phyloP scores from a whole-genome alignment of 2,888 invertebrate species.

The Salticus scenicus region DNA sequence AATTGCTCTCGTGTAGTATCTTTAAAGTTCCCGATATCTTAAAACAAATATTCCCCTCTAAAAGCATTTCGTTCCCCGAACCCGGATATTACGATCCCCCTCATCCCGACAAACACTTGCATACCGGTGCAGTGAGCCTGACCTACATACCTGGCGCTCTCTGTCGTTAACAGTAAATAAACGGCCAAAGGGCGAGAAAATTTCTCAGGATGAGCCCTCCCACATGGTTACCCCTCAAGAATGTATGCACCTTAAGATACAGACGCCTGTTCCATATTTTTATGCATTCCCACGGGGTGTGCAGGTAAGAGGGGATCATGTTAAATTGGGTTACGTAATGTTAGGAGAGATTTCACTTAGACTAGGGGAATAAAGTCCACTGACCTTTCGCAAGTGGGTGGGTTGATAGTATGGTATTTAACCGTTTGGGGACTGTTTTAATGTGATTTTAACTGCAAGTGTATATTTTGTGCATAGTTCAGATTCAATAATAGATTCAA shows the following conservation, averaged over 20 bases:
- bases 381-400: slow-evolving; percentile 1
- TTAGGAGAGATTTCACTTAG: background rate
- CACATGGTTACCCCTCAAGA: background rate
- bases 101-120: background rate
- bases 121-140: background rate
- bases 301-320: background rate
- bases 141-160: background rate
- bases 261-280: slow-evolving; percentile 2
- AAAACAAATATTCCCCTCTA: no score
- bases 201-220: background rate
- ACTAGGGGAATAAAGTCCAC: background rate
- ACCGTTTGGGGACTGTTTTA: no score
- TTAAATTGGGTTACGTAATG: slow-evolving; percentile 5
- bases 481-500: no score
- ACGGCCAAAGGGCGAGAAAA: background rate
- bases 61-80: background rate
- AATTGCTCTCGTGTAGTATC: no score
- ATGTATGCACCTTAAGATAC: no score
- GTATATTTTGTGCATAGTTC: no score
- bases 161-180: background rate
- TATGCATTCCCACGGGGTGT: background rate
- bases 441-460: no score
- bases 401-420: background rate
- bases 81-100: background rate
- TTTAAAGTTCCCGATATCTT: no score